Evolutionary conservation across 2,888 invertebrate species (phyloP).

Genomic region (Onchidella celtica): DNA sequence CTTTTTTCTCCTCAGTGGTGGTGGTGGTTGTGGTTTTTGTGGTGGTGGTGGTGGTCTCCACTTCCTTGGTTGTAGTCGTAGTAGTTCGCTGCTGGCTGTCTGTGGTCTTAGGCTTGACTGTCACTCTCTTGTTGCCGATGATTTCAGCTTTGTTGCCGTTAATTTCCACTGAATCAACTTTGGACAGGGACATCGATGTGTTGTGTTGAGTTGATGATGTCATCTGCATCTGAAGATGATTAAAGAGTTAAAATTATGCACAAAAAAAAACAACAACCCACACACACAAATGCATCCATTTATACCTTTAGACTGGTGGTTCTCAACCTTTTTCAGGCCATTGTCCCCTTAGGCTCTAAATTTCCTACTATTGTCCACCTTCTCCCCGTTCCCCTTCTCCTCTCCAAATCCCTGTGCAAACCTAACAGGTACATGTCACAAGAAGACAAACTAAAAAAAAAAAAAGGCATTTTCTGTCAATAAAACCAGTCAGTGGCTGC

Average conservation of each 20-base stretch:
- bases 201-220: background rate
- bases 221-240: conserved; percentile 24
- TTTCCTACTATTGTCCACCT: too few relatives aligned
- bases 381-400: too few relatives aligned
- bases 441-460: too few relatives aligned
- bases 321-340: too few relatives aligned
- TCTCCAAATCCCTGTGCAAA: too few relatives aligned
- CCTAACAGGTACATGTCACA: too few relatives aligned
- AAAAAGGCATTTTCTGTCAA: too few relatives aligned
- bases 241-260: background rate
- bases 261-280: too few relatives aligned
- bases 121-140: background rate
- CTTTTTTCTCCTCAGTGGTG: conserved; percentile 30
- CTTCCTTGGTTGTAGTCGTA: conserved; percentile 14
- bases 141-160: conserved; percentile 31
- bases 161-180: conserved; percentile 37
- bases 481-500: too few relatives aligned
- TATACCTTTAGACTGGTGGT: too few relatives aligned
- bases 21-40: conserved; percentile 35
- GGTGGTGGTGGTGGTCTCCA: conserved; percentile 1
- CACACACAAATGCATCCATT: too few relatives aligned
- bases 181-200: conserved; percentile 32
- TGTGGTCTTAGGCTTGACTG: background rate
- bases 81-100: background rate
- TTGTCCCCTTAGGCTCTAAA: too few relatives aligned